These are phyloP conservation scores for Zaprionus kolodkinae DNA, from an alignment of 1,140 invertebrate species.

Conservation along the genomic window DNA sequence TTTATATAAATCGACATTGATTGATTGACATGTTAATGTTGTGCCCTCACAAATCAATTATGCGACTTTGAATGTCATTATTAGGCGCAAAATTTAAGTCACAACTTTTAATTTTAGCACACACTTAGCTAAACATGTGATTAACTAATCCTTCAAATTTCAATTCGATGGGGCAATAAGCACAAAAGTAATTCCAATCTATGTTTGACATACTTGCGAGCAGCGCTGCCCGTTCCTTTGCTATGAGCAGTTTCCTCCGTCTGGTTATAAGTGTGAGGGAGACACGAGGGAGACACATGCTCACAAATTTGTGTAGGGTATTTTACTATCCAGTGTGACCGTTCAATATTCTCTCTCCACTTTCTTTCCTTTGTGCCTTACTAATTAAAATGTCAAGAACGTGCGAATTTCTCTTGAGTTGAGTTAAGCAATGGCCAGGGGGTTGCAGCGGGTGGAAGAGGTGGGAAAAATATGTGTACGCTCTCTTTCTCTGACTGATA, in stretches of 20 bases:
- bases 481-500: conserved; percentile 62
- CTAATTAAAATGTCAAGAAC: conserved; percentile 73
- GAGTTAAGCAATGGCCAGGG: conserved; percentile 15
- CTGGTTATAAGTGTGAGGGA: neutral
- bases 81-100: neutral
- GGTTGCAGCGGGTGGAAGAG: neutral
- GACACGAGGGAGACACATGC: neutral
- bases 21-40: neutral
- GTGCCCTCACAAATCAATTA: neutral
- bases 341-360: conserved; percentile 1
- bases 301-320: neutral
- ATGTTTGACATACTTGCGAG: too few species aligned
- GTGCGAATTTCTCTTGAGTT: conserved; percentile 35
- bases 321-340: neutral
- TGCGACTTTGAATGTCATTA: neutral
- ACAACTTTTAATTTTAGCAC: neutral
- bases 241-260: too few species aligned
- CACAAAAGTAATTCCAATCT: neutral
- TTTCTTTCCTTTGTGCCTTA: conserved; percentile 28
- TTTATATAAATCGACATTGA: neutral
- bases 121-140: neutral
- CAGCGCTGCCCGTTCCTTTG: too few species aligned
- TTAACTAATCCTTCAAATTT: neutral
- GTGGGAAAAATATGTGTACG: conserved; percentile 36
- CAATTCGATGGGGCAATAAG: neutral